Evolutionary conservation across 1,140 invertebrate genomes (phyloP), one percentile per base, ranked within the genome.

Genomic region (Brachionus sp.): DNA sequence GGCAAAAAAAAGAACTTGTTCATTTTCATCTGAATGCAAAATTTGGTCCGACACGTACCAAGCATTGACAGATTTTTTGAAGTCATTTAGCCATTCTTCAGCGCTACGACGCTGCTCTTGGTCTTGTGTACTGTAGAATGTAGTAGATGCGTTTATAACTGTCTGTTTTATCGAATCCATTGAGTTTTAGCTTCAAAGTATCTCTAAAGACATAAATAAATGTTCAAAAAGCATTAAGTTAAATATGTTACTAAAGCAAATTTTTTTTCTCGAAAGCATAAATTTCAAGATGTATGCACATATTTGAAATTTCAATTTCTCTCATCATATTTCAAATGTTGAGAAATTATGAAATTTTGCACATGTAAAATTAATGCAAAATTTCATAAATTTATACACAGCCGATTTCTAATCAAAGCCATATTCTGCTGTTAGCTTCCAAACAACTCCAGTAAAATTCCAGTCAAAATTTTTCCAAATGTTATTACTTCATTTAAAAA

Each of bases 21-120:
- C 86, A 88, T 95, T 93, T 84, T 91, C 90, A 86, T 96, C 95
- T 46, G 94, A 91, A 83, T 94, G 93, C 12, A 98, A 88, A 84
- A 99, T 91, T 88, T 97, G 93, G 88, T 99, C 96, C 12, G 96
- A 93, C 85, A 98, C 92, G 88, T 94, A 94, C 96, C 97, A 99
- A 39, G 95, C 95, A 89, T 92, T 94, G 62, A 96, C 93, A 94
- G 77, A 80, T 25, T 66, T 57, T 66, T 80, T 80, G 33, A 80
- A 80, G 35, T 80, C 77, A 25, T 80, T 80, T 37, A 80, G 13
- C 77, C 77, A 80, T 44, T 80, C n/a, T 80, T 80, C 77, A 3
- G 77, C 77, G 33, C 29, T 66, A 25, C 77, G 77, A 23, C 77
- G 46, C 7, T 80, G 50, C n/a, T 80, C 77, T 12, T 62, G 33